phyloP scores from a whole-genome alignment of 2,888 invertebrate genomes.

The Drosophila tripunctata region DNA sequence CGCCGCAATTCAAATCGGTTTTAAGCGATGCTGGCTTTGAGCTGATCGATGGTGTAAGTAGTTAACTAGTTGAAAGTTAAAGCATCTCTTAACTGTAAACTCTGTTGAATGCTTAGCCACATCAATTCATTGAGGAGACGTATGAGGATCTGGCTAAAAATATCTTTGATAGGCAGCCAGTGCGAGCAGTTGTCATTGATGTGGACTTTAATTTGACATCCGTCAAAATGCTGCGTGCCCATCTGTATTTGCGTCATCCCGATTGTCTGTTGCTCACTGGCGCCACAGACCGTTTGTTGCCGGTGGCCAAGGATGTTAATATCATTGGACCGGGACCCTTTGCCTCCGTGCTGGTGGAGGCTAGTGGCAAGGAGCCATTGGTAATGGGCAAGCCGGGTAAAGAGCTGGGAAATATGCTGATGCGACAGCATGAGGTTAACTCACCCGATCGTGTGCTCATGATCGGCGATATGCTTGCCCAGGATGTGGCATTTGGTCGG shows the following conservation, averaged over 20 bases:
- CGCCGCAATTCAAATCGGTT: constrained; percentile 76
- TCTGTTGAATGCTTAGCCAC: too few species aligned
- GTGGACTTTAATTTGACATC: constrained; percentile 84
- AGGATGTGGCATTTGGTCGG: constrained; percentile 91
- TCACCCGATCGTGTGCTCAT: constrained; percentile 89
- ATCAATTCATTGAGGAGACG: constrained; percentile 62
- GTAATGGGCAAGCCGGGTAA: constrained; percentile 85
- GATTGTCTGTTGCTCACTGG: constrained; percentile 85
- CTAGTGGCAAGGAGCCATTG: constrained; percentile 80
- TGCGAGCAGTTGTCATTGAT: constrained; percentile 85
- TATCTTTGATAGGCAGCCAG: constrained; percentile 76
- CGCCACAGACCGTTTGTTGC: constrained; percentile 83
- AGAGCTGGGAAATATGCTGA: constrained; percentile 76
- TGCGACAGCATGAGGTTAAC: constrained; percentile 82
- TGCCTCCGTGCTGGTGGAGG: constrained; percentile 80
- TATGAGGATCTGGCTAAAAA: constrained; percentile 48
- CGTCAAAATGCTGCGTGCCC: constrained; percentile 84
- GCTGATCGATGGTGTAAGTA: constrained; percentile 82
- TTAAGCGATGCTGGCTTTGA: constrained; percentile 84
- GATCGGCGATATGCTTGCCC: constrained; percentile 93
- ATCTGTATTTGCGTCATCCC: constrained; percentile 83
- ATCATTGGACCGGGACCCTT: constrained; percentile 84
- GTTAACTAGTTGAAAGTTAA: too few species aligned
- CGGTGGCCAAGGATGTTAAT: constrained; percentile 70
- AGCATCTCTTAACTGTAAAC: too few species aligned